Evolutionary conservation across 2,113 vertebrate species (phyloP).

Genomic region (rabbit (Oryctolagus cuniculus)): mOryCun1.1 NC_091436.1:31109501-31110000

Average conservation of each 20-base stretch:
- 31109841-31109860: background rate
- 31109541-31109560: background rate
- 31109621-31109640: background rate
- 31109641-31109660: conserved; percentile 18
- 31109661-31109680: background rate
- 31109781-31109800: background rate
- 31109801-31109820: background rate
- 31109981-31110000: background rate
- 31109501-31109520: too few relatives aligned
- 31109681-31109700: too few relatives aligned
- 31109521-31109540: too few relatives aligned
- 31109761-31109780: conserved; percentile 2
- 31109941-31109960: background rate
- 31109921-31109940: conserved; percentile 30
- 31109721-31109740: background rate
- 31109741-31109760: background rate
- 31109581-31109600: background rate
- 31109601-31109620: background rate
- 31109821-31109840: background rate
- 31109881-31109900: fast-evolving
- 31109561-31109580: background rate
- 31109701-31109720: background rate
- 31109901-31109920: background rate
- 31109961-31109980: background rate
- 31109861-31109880: background rate